Percentiles rank a stretch among this genome's conserved stretches.
These are phyloP conservation scores for Lasioglossum malachurum DNA, from an alignment of 2,888 invertebrate species.

Conservation along the genomic window DNA sequence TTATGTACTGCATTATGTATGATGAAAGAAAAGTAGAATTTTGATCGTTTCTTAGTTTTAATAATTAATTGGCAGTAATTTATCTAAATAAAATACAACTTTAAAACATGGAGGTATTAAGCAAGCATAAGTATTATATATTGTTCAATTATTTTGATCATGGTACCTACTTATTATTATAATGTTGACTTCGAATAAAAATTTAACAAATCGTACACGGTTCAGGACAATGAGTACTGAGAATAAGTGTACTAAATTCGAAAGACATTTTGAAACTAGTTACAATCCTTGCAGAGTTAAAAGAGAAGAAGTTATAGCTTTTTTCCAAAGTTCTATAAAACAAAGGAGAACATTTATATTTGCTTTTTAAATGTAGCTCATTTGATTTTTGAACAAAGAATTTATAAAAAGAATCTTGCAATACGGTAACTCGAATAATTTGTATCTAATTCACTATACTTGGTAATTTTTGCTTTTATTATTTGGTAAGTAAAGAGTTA, in stretches of 20 bases:
- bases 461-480: background rate
- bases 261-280: background rate
- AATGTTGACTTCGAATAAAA: background rate
- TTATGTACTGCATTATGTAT: background rate
- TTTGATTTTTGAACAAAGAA: background rate
- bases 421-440: background rate
- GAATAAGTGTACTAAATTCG: background rate
- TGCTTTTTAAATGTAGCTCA: background rate
- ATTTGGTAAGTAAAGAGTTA: background rate
- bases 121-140: background rate
- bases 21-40: background rate
- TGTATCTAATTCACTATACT: background rate
- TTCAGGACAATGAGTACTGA: background rate
- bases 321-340: background rate
- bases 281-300: background rate
- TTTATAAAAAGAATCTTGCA: background rate
- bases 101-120: slow-evolving; percentile 5
- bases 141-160: background rate
- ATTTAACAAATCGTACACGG: background rate
- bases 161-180: background rate
- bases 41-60: background rate
- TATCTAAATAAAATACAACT: background rate
- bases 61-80: background rate
- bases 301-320: background rate
- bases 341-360: background rate